These are phyloP conservation scores for Cyclargus thomasi DNA, from an alignment of 1,140 invertebrate species.

Conservation along the genomic window DNA sequence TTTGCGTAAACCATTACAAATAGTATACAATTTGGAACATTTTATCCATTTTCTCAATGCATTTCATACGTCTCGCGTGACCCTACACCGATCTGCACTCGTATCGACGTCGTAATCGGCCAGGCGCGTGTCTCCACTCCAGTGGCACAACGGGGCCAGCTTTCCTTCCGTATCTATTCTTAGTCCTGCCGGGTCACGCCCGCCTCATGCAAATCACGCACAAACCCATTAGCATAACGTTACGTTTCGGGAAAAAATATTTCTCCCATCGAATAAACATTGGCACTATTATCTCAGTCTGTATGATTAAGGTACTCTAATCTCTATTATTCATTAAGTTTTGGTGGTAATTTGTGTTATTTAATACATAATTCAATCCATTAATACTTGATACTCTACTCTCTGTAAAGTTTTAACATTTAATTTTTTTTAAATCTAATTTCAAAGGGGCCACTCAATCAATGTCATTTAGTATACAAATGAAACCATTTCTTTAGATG, in stretches of 20 bases:
- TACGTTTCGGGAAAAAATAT: constrained; percentile 34
- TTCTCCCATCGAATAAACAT: background rate
- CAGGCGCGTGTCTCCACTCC: constrained; percentile 59
- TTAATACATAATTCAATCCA: too few relatives aligned
- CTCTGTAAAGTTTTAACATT: too few relatives aligned
- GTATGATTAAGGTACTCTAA: too few relatives aligned
- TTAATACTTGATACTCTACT: too few relatives aligned
- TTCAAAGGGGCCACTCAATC: background rate
- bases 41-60: background rate
- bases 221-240: constrained; percentile 55
- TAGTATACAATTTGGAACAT: too few relatives aligned
- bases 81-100: constrained; percentile 12
- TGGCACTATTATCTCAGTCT: too few relatives aligned
- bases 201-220: constrained; percentile 63
- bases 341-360: too few relatives aligned
- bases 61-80: constrained; percentile 14
- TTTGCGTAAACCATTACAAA: too few relatives aligned
- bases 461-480: background rate
- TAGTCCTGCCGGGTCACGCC: constrained; percentile 57
- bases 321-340: too few relatives aligned
- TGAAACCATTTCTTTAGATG: constrained; percentile 17
- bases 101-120: constrained; percentile 40
- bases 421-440: too few relatives aligned
- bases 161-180: constrained; percentile 74
- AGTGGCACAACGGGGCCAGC: constrained; percentile 47